Conservation (phyloP, 1,140 invertebrate species). For the Anastrepha obliqua region DNA sequence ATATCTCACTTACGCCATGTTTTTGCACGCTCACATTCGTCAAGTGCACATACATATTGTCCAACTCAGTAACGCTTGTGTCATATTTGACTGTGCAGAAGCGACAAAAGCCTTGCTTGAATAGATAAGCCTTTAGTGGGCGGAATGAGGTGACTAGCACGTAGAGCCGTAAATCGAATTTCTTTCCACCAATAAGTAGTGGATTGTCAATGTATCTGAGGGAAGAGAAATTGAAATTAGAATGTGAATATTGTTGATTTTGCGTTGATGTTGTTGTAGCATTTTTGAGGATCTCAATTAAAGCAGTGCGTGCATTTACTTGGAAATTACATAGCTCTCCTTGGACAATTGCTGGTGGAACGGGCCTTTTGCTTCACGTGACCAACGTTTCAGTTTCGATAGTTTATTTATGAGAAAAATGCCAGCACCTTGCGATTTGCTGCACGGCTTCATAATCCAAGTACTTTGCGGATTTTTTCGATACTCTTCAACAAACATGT, state of each 20-base stretch:
- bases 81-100: conserved; percentile 90
- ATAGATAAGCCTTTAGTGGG: conserved; percentile 88
- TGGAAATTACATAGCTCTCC: conserved; percentile 93
- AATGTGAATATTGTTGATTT: conserved; percentile 38
- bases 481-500: conserved; percentile 97
- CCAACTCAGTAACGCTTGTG: conserved; percentile 85
- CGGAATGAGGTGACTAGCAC: conserved; percentile 89
- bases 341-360: conserved; percentile 88
- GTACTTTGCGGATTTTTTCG: conserved; percentile 92
- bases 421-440: conserved; percentile 90
- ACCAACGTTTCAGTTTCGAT: conserved; percentile 92
- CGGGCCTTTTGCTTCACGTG: conserved; percentile 84
- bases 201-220: conserved; percentile 89
- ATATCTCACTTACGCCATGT: conserved; percentile 80
- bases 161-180: conserved; percentile 90
- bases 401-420: conserved; percentile 93
- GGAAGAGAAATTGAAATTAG: conserved; percentile 51
- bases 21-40: conserved; percentile 93
- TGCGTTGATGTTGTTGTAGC: too few species aligned
- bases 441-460: conserved; percentile 98
- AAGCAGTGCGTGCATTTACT: conserved; percentile 69
- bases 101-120: conserved; percentile 87
- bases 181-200: conserved; percentile 89
- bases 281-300: too few species aligned
- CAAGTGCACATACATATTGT: conserved; percentile 91